These are phyloP conservation scores for Glandiceps talaboti DNA, from an alignment of 53 echinoderm and acorn worm genomes.

Conservation along the genomic window DNA sequence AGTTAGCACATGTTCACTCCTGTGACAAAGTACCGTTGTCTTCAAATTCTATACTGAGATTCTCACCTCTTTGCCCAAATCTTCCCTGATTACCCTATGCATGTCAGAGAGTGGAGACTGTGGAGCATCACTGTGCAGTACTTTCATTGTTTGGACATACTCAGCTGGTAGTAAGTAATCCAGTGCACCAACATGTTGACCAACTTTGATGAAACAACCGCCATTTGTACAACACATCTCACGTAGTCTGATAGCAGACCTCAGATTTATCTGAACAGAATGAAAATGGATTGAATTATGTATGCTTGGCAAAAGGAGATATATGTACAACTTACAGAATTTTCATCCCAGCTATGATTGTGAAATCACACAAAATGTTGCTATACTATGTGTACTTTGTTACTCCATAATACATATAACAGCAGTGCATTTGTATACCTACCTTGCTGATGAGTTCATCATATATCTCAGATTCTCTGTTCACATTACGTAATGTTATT, in stretches of 20 bases:
- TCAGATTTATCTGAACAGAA: constrained; percentile 72
- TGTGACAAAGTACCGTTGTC: background rate
- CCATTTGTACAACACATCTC: constrained; percentile 75
- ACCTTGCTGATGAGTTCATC: constrained; percentile 42
- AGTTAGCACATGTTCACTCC: no score
- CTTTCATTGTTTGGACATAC: constrained; percentile 92
- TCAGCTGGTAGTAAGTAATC: constrained; percentile 87
- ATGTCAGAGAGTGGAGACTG: constrained; percentile 66
- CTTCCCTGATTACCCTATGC: constrained; percentile 67
- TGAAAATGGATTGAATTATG: no score
- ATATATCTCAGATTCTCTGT: constrained; percentile 21
- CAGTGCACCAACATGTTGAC: constrained; percentile 86
- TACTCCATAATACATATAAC: no score
- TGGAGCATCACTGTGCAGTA: constrained; percentile 84
- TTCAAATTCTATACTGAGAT: background rate
- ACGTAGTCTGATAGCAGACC: constrained; percentile 66
- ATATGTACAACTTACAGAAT: no score
- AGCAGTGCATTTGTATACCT: background rate
- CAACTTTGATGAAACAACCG: constrained; percentile 89
- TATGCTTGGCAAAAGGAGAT: no score
- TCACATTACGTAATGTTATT: constrained; percentile 36
- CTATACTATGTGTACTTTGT: no score
- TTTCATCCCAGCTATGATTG: no score
- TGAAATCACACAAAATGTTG: no score
- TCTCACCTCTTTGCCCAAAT: constrained; percentile 39